Percentiles rank a stretch among this genome's conserved stretches.
phyloP scores from a whole-genome alignment of 2,888 invertebrate species.

The Electrophaes corylata region DNA sequence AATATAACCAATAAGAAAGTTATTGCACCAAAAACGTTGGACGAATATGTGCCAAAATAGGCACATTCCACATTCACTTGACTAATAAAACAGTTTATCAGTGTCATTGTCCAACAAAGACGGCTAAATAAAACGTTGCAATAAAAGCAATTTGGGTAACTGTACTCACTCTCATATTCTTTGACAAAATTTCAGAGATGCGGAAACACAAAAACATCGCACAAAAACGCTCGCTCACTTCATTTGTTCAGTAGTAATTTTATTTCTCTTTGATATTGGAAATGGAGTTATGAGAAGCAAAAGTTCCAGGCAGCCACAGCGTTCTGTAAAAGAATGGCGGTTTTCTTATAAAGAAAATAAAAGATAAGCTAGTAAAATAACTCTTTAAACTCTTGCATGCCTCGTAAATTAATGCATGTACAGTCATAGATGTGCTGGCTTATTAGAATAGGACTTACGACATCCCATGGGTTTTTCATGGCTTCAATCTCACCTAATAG shows the following conservation, averaged over 20 bases:
- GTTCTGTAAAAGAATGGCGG: slow-evolving; percentile 17
- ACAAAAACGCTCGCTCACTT: slow-evolving; percentile 42
- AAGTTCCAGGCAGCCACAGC: slow-evolving; percentile 34
- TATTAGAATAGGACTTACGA: too few relatives aligned
- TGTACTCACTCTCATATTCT: slow-evolving; percentile 53
- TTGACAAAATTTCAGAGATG: slow-evolving; percentile 46
- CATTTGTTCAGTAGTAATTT: slow-evolving; percentile 47
- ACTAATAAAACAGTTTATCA: slow-evolving; percentile 53
- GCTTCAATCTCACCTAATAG: too few relatives aligned
- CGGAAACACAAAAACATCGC: slow-evolving; percentile 44
- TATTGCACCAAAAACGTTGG: slow-evolving; percentile 27
- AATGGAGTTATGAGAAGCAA: slow-evolving; percentile 46
- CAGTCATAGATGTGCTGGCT: too few relatives aligned
- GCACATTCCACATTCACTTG: slow-evolving; percentile 34
- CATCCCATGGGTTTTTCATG: too few relatives aligned
- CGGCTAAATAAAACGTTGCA: slow-evolving; percentile 50
- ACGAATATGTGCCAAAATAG: slow-evolving; percentile 39
- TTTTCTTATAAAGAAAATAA: too few relatives aligned
- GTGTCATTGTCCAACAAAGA: slow-evolving; percentile 44
- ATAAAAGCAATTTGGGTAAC: slow-evolving; percentile 60
- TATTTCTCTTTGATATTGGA: slow-evolving; percentile 40
- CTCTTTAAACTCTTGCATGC: too few relatives aligned
- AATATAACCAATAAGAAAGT: slow-evolving; percentile 20
- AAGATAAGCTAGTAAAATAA: too few relatives aligned
- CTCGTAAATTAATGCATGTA: too few relatives aligned